Conservation (phyloP, 2,797 vertebrate species). For the Pachyuromys duprasi region DNA sequence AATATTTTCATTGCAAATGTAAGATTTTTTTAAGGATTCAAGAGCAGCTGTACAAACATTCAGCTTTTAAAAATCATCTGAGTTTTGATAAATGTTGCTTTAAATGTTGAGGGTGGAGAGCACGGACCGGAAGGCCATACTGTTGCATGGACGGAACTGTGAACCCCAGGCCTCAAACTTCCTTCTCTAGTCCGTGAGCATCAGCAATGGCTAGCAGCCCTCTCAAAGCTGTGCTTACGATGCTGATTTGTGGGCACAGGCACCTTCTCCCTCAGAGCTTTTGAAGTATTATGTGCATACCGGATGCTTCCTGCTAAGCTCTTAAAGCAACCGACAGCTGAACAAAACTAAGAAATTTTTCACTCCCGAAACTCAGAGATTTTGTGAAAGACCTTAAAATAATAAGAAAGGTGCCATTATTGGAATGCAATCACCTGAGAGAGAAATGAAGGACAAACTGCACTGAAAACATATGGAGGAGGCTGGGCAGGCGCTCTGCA, state of each 20-base stretch:
- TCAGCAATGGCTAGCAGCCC: background rate
- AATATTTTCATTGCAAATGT: slow-evolving; percentile 72
- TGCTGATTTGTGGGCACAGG: slow-evolving; percentile 55
- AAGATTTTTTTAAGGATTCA: slow-evolving; percentile 62
- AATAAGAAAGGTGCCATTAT: background rate
- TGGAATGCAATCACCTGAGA: background rate
- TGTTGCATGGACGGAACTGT: background rate
- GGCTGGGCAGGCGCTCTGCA: background rate
- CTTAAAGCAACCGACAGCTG: slow-evolving; percentile 71
- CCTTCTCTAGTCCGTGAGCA: slow-evolving; percentile 60
- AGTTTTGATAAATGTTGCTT: slow-evolving; percentile 72
- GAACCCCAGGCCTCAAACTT: slow-evolving; percentile 50
- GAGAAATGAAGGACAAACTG: background rate
- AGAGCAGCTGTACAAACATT: slow-evolving; percentile 82
- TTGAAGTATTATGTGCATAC: slow-evolving; percentile 67
- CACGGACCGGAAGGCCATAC: background rate
- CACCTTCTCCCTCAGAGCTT: slow-evolving; percentile 71
- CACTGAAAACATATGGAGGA: background rate
- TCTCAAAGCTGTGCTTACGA: slow-evolving; percentile 46
- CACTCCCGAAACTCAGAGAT: slow-evolving; percentile 50
- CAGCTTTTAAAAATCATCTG: slow-evolving; percentile 70
- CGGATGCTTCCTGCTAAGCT: slow-evolving; percentile 67
- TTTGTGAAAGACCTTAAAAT: slow-evolving; percentile 62
- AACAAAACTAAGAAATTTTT: slow-evolving; percentile 69
- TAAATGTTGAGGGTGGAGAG: background rate